A percentile compares a stretch with the other conserved stretches of the same genome.
phyloP scores from a whole-genome alignment of 2,888 invertebrate species.

The Laothoe populi region DNA sequence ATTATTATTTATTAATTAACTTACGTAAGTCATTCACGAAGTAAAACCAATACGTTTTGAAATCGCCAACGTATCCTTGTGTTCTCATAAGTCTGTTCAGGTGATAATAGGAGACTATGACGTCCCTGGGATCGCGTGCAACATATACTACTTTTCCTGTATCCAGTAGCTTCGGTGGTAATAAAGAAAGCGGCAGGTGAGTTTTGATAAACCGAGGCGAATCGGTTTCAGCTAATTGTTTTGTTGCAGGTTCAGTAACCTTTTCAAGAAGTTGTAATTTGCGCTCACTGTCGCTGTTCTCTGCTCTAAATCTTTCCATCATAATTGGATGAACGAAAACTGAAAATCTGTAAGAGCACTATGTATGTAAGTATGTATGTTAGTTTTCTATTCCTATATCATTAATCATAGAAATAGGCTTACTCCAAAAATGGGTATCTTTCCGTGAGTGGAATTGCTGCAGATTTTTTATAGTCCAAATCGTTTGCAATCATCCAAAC shows the following conservation, averaged over 20 bases:
- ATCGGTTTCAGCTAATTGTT: conserved; percentile 62
- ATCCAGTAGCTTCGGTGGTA: conserved; percentile 85
- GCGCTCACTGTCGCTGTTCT: conserved; percentile 82
- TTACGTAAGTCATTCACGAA: conserved; percentile 88
- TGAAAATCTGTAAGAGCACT: conserved; percentile 84
- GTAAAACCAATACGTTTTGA: conserved; percentile 88
- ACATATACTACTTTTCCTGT: conserved; percentile 87
- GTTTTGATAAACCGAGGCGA: conserved; percentile 81
- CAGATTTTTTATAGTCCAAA: conserved; percentile 88
- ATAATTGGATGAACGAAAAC: conserved; percentile 88
- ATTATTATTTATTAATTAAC: conserved; percentile 41
- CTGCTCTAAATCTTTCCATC: conserved; percentile 84
- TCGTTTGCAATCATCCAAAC: conserved; percentile 92
- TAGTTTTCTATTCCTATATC: background rate
- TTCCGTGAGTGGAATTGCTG: conserved; percentile 83
- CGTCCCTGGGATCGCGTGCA: conserved; percentile 92
- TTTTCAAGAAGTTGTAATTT: conserved; percentile 84
- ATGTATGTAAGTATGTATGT: background rate
- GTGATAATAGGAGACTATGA: conserved; percentile 45
- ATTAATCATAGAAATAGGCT: conserved; percentile 50
- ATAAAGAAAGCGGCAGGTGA: conserved; percentile 90
- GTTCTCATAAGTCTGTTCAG: conserved; percentile 87
- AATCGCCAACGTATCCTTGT: conserved; percentile 88
- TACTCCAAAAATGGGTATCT: conserved; percentile 93
- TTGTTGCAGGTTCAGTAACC: conserved; percentile 86